Evolutionary conservation across 1,140 invertebrate genomes (phyloP).

Genomic region (Maniola jurtina): DNA sequence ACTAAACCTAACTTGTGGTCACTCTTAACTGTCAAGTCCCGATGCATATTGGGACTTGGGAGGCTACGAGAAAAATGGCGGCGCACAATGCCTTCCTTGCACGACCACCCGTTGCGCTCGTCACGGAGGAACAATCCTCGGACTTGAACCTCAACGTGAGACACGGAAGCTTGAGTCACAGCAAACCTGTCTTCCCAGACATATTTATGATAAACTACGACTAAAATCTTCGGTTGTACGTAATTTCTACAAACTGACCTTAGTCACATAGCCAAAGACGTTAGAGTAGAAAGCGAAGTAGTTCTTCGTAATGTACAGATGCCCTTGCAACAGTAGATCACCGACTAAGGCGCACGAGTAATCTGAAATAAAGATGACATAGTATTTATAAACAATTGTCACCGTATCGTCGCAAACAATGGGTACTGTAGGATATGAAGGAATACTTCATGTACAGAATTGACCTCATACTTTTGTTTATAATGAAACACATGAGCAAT

Average conservation of each 20-base stretch:
- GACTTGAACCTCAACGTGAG: too few relatives aligned
- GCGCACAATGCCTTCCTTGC: too few relatives aligned
- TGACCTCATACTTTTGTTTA: too few relatives aligned
- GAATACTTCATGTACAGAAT: too few relatives aligned
- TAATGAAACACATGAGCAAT: too few relatives aligned
- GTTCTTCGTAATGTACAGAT: slow-evolving; percentile 94
- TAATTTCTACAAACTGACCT: slow-evolving; percentile 80
- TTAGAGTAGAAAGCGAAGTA: slow-evolving; percentile 98
- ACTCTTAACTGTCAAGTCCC: too few relatives aligned
- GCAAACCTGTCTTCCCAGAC: neutral
- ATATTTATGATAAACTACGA: neutral
- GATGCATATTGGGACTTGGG: too few relatives aligned
- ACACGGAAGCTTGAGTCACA: neutral
- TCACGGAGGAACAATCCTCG: too few relatives aligned
- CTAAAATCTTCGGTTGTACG: slow-evolving; percentile 4
- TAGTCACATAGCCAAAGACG: slow-evolving; percentile 95
- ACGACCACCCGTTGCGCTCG: too few relatives aligned
- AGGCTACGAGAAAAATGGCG: too few relatives aligned
- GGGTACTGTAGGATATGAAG: too few relatives aligned
- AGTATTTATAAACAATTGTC: neutral
- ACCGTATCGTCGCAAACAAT: neutral
- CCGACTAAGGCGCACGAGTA: slow-evolving; percentile 95
- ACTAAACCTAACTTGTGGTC: too few relatives aligned
- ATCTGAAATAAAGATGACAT: slow-evolving; percentile 80
- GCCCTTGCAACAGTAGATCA: slow-evolving; percentile 95